Evolutionary conservation across 2,888 invertebrate genomes (phyloP), one percentile per base, ranked within the genome.

Genomic region (Allophyes oxyacanthae): DNA sequence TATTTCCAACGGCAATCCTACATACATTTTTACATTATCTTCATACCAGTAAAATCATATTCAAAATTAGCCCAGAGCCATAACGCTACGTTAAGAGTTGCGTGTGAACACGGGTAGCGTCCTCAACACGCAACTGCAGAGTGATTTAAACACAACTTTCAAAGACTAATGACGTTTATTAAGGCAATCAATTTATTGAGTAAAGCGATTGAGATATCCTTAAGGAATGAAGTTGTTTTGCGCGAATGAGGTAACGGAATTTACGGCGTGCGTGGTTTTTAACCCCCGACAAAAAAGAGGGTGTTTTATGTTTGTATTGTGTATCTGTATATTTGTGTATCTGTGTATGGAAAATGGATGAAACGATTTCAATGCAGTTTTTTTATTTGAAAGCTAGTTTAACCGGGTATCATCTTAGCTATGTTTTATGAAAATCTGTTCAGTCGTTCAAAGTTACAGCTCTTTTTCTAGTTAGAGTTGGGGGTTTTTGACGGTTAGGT

Each of bases 91-190:
- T 60, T 45, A 49, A 56, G 52, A 57, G 69, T 89, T 78, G 91
- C 90, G 90, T 90, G 90, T 80, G 52, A 91, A 91, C 87, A 91
- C 90, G 78, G 76, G 91, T 91, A 91, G 91, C 91, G 66, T 78
- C 42, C 60, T 32, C 62, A 75, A 78, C 91, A 91, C 90, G 91
- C 91, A 81, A 89, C 76, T 49, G 51, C 28, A 46, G 62, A 82
- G 81, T 91, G 90, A 92, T 91, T 91, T 90, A 92, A 89, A 83
- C 83, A 82, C 77, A 80, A 72, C 76, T 79, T 82, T 79, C 82
- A 84, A 87, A 89, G 88, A 94, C 93, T 92, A 93, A 93, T 93
- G 87, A 90, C 85, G 83, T 85, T 87, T 90, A 90, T 92, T 92
- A 92, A 82, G 79, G 84, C 88, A 85, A 91, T 90, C 90, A 90